Base-by-base conservation (phyloP, 2,797 vertebrate species). In the Lateolabrax maculatus region DNA sequence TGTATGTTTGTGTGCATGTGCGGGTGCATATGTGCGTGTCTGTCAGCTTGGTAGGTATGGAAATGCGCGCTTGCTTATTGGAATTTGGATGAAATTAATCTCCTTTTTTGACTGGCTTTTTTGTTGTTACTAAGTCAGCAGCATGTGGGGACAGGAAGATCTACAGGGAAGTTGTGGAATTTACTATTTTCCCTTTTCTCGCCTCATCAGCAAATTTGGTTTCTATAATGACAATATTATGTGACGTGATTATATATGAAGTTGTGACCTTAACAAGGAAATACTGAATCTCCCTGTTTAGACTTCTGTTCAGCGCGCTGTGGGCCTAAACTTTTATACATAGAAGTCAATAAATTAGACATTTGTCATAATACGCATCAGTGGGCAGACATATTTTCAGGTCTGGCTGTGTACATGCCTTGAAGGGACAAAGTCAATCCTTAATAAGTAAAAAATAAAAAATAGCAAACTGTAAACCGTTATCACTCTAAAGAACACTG, bases 111-210 rank as follows among this genome's bases (percentile, higher is more conserved):
- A 21, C 55, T 63, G 19, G n/a, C n/a, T n/a, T n/a, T n/a, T 69
- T 71, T 83, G 63, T 75, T 53, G 72, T 23, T 75, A 82, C 67
- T 58, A 66, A 82, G 55, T 89, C 86, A 83, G 72, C 67, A 76
- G 72, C 67, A 76, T 80, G 73, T 65, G 58, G 48, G 37, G 8
- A 66, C 37, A 48, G 34, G 53, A 49, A 64, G 49, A 44, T 77
- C 80, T 68, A 61, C 36, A 44, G 71, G 91, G 87, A 94, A 94
- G 91, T 89, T 83, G 71, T 84, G 78, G 84, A 90, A 89, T 86
- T 81, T 83, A 76, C 75, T 78, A 76, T 86, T 84, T 78, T 70
- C 44, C 16, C 21, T 37, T 15, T 10, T 77, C 44, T 77, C 23
- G 6, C 79, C 61, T 71, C 4, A 74, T 90, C 84, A 78, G 83